Percentiles rank a stretch among this genome's conserved stretches.
Conservation (phyloP, 2,888 invertebrate species). For the Pheosia gnoma region DNA sequence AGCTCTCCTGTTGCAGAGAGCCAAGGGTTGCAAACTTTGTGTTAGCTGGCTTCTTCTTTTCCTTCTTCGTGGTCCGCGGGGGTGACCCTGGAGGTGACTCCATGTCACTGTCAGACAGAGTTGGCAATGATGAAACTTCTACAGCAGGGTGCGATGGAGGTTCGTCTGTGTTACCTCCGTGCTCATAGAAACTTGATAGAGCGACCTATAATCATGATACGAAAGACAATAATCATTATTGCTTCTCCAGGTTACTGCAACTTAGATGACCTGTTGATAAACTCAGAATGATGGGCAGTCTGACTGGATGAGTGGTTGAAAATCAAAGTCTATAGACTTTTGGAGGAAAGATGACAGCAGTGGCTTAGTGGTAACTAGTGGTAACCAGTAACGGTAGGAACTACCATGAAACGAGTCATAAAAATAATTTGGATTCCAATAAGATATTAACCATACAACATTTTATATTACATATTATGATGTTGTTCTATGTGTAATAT, state of each 20-base stretch:
- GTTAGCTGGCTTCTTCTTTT: conserved; percentile 61
- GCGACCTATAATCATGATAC: conserved; percentile 84
- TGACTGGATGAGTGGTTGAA: too few relatives aligned
- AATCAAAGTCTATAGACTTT: too few relatives aligned
- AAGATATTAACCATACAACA: neutral
- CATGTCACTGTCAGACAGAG: conserved; percentile 72
- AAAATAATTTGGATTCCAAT: neutral
- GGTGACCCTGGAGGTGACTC: conserved; percentile 71
- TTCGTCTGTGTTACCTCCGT: conserved; percentile 84
- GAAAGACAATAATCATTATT: too few relatives aligned
- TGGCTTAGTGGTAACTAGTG: too few relatives aligned
- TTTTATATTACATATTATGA: too few relatives aligned
- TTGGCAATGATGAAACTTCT: conserved; percentile 52
- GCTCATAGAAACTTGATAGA: conserved; percentile 91
- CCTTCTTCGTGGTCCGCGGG: conserved; percentile 57
- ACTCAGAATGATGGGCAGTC: too few relatives aligned
- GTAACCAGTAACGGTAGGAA: too few relatives aligned
- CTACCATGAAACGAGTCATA: neutral
- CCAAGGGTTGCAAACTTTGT: conserved; percentile 85
- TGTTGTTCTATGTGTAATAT: neutral
- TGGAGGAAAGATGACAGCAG: too few relatives aligned
- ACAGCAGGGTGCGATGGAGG: conserved; percentile 56
- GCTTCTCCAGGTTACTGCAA: too few relatives aligned
- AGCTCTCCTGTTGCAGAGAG: conserved; percentile 81
- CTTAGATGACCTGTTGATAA: too few relatives aligned